These are phyloP conservation scores for Pogonus chalceus DNA, from an alignment of 1,140 invertebrate species.

Conservation along the genomic window DNA sequence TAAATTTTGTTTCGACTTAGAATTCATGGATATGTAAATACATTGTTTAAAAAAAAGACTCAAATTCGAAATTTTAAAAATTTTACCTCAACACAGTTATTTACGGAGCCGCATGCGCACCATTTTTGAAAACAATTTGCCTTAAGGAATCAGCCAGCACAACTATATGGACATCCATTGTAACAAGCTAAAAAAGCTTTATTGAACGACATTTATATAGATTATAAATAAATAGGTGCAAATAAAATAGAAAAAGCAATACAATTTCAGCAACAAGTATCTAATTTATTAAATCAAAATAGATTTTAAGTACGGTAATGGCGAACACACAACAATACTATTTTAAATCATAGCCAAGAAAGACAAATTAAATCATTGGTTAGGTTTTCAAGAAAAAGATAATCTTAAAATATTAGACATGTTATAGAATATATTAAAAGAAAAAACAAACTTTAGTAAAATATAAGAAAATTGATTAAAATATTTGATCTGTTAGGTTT, in stretches of 20 bases:
- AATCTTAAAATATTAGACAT: constrained; percentile 7
- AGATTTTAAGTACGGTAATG: background rate
- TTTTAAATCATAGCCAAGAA: background rate
- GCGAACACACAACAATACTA: background rate
- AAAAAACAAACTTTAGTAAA: background rate
- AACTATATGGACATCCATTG: constrained; percentile 13
- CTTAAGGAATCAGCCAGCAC: constrained; percentile 12
- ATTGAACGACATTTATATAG: constrained; percentile 33
- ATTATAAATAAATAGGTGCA: constrained; percentile 33
- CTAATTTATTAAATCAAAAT: background rate
- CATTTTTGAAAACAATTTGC: constrained; percentile 22
- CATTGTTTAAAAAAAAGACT: constrained; percentile 31
- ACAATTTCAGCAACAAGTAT: background rate
- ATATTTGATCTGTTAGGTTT: constrained; percentile 17
- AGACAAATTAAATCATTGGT: too few relatives aligned
- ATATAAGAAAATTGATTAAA: background rate
- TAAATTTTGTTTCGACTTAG: constrained; percentile 25
- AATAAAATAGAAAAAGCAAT: constrained; percentile 16
- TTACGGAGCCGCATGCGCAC: constrained; percentile 23
- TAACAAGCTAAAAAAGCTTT: constrained; percentile 21
- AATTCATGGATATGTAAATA: constrained; percentile 18
- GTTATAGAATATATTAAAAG: constrained; percentile 1
- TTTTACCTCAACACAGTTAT: constrained; percentile 24
- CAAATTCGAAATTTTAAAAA: background rate
- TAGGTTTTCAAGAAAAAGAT: background rate